These are phyloP conservation scores for Notarius quadriscutis DNA, from an alignment of 2,113 vertebrate species.

Conservation along the genomic window DNA sequence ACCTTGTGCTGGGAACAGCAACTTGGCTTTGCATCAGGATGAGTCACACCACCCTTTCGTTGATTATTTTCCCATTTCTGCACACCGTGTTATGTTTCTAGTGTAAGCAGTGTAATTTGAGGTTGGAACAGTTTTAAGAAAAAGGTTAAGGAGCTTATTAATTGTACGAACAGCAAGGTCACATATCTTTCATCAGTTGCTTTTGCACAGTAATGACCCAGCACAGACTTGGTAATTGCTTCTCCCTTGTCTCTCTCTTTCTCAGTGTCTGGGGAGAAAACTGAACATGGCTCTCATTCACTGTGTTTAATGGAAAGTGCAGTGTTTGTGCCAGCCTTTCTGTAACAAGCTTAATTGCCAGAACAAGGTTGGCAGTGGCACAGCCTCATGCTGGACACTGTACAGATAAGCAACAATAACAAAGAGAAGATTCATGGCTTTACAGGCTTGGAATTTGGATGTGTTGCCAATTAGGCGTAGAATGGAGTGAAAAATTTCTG, in stretches of 20 bases:
- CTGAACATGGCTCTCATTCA: slow-evolving; percentile 2
- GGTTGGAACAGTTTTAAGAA: not conserved
- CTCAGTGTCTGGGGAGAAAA: slow-evolving; percentile 1
- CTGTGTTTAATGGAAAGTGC: slow-evolving; percentile 6
- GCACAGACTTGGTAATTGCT: slow-evolving; percentile 9
- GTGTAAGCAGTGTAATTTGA: not conserved
- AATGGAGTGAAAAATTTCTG: not conserved
- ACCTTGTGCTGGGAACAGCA: too few species aligned
- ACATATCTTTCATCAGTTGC: not conserved
- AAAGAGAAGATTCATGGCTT: not conserved
- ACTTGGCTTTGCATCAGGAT: not conserved
- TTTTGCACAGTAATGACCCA: not conserved
- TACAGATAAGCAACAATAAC: not conserved
- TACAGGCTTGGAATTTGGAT: not conserved
- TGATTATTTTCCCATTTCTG: not conserved
- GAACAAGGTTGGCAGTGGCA: not conserved
- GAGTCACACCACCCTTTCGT: not conserved
- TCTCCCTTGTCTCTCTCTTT: not conserved
- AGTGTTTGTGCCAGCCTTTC: not conserved
- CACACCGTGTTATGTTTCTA: not conserved
- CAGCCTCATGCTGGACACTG: not conserved
- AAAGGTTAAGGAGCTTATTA: not conserved
- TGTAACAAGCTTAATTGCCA: slow-evolving; percentile 19
- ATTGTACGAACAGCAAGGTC: not conserved
- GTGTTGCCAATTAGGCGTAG: not conserved